phyloP scores from a whole-genome alignment of 2,888 invertebrate genomes.

The Rhaphigaster nebulosa region DNA sequence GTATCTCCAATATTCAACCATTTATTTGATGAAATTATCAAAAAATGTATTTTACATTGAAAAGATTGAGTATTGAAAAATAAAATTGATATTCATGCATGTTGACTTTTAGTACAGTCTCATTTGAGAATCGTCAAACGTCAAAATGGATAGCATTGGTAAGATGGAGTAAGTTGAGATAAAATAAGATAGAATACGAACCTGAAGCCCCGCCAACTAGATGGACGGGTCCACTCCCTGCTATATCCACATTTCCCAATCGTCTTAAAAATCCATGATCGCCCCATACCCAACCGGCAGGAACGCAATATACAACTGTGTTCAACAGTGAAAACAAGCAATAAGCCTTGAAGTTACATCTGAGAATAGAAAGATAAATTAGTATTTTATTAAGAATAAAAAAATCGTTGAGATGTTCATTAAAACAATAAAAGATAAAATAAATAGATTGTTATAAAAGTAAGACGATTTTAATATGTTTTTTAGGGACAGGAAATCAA shows the following conservation, averaged over 20 bases:
- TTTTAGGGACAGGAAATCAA: no score
- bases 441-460: no score
- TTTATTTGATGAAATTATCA: no score
- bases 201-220: constrained; percentile 80
- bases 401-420: no score
- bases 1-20: no score
- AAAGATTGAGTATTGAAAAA: no score
- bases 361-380: constrained; percentile 68
- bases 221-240: constrained; percentile 92
- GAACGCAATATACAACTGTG: constrained; percentile 91
- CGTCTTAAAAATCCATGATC: constrained; percentile 87
- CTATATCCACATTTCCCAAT: constrained; percentile 91
- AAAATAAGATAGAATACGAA: constrained; percentile 60
- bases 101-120: no score
- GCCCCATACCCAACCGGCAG: constrained; percentile 95
- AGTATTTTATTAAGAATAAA: not conserved
- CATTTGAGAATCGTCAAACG: not conserved
- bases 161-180: not conserved
- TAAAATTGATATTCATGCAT: no score
- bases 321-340: constrained; percentile 91
- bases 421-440: no score
- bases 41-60: no score
- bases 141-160: not conserved
- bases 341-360: constrained; percentile 92
- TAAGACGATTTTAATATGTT: no score